These are phyloP conservation scores for Heteronetta atricapilla DNA, from an alignment of 2,113 vertebrate genomes.

Conservation along the genomic window DNA sequence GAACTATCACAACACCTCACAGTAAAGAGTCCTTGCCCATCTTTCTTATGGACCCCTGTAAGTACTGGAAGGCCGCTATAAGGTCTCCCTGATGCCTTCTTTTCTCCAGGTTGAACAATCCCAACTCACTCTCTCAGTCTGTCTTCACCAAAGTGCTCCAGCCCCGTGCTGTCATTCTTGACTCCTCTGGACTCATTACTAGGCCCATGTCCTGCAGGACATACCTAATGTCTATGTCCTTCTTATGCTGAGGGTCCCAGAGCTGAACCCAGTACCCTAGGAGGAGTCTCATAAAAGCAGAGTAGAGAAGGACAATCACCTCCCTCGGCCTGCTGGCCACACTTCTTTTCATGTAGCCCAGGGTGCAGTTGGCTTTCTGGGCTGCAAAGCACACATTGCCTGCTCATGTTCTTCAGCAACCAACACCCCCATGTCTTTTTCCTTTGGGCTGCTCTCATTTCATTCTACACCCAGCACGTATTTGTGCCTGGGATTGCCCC, in stretches of 20 bases:
- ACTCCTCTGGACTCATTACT: background rate
- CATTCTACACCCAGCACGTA: background rate
- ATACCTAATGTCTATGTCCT: background rate
- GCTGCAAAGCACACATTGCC: background rate
- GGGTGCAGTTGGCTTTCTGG: background rate
- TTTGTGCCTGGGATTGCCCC: background rate
- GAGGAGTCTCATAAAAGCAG: background rate
- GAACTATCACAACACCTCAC: background rate
- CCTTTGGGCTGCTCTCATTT: background rate
- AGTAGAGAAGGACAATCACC: background rate
- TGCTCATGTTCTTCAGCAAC: background rate
- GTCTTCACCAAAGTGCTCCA: background rate
- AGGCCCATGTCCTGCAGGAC: no score
- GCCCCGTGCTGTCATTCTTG: background rate
- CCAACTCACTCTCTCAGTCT: background rate
- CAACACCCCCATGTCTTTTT: background rate
- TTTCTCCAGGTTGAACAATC: background rate
- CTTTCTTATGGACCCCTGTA: background rate
- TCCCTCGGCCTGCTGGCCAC: background rate
- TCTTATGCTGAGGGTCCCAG: background rate
- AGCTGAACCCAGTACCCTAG: background rate
- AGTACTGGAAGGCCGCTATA: background rate
- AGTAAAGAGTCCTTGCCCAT: background rate
- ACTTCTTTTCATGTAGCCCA: background rate
- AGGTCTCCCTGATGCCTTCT: background rate